Evolutionary conservation across 1,140 invertebrate genomes (phyloP).

Genomic region (Drosophila chauvacae): DNA sequence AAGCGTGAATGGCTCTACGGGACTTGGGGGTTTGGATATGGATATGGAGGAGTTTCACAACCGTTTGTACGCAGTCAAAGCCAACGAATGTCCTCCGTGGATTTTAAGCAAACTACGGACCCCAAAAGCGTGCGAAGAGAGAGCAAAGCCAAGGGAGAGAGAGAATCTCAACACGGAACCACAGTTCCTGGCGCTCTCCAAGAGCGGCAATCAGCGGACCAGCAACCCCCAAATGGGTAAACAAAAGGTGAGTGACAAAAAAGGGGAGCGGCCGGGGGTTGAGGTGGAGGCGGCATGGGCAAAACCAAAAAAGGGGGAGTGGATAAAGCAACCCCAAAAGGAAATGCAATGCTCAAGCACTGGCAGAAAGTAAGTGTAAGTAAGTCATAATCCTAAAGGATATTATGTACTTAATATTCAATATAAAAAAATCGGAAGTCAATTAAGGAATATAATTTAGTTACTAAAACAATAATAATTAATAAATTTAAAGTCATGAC

Average conservation of each 20-base stretch:
- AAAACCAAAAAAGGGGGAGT: conserved; percentile 7
- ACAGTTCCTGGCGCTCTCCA: conserved; percentile 45
- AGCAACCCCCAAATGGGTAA: conserved; percentile 63
- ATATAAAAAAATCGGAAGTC: too few relatives aligned
- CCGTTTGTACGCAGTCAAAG: conserved; percentile 78
- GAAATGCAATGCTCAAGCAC: conserved; percentile 14
- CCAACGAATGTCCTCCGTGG: conserved; percentile 72
- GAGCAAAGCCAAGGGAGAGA: conserved; percentile 4
- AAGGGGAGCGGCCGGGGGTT: conserved; percentile 8
- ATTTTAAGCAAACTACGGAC: conserved; percentile 46
- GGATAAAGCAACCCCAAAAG: conserved; percentile 65
- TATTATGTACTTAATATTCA: too few relatives aligned
- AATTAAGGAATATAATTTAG: too few relatives aligned
- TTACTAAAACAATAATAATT: too few relatives aligned
- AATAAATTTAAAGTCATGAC: too few relatives aligned
- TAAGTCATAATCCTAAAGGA: too few relatives aligned
- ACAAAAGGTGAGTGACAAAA: conserved; percentile 47
- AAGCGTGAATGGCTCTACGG: conserved; percentile 33
- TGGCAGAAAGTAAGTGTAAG: background rate
- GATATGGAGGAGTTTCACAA: conserved; percentile 69
- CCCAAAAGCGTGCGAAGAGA: conserved; percentile 53
- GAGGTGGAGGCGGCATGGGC: conserved; percentile 6
- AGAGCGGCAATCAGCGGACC: conserved; percentile 42
- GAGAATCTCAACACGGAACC: conserved; percentile 70
- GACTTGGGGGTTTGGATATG: conserved; percentile 30